Evolutionary conservation across 1,140 invertebrate genomes (phyloP), one percentile per base, ranked within the genome.

Genomic region (Diorhabda carinulata): DNA sequence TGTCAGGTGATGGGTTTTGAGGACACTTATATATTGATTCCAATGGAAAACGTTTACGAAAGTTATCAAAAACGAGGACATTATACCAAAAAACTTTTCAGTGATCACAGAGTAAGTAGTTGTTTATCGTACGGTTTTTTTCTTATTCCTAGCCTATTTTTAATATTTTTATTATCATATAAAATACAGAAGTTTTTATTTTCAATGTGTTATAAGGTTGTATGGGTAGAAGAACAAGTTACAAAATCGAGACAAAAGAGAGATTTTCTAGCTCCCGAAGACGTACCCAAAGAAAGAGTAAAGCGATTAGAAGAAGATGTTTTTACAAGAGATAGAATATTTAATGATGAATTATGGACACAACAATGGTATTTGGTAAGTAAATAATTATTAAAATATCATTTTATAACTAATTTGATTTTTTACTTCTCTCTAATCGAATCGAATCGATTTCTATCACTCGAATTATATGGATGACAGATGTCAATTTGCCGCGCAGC

Each of bases 361-460:
- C 87, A 93, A 72, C 88, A 97, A 81, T 97, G 95, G 95, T 97
- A 98, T 83, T 84, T 97, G 89, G 94, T 96, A 87, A 84, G 86
- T 66, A 61, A 25, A 64, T 59, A 25, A 25, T 25, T 25, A 25
- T 25, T 25, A 25, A 25, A 25, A 25, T 25, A 25, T 25, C 25
- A 25, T 25, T 25, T 25, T 25, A 25, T 1, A 25, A 25, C 25
- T 25, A 25, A 25, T 25, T 25, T 25, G 25, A 25, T 25, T 25
- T 25, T 25, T 25, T 25, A 25, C 25, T 25, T 25, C 25, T 25
- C 25, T 25, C 25, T 25, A 25, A 25, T 25, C 25, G 1, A 25
- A 25, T 25, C 25, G 25, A 25, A 25, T 25, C 25, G 25, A 25
- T 25, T 25, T 25, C 1, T 25, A 25, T 25, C 25, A 25, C 25